Evolutionary conservation across 2,113 vertebrate genomes (phyloP), one percentile per base, ranked within the genome.

Genomic region (Pollachius pollachius): DNA sequence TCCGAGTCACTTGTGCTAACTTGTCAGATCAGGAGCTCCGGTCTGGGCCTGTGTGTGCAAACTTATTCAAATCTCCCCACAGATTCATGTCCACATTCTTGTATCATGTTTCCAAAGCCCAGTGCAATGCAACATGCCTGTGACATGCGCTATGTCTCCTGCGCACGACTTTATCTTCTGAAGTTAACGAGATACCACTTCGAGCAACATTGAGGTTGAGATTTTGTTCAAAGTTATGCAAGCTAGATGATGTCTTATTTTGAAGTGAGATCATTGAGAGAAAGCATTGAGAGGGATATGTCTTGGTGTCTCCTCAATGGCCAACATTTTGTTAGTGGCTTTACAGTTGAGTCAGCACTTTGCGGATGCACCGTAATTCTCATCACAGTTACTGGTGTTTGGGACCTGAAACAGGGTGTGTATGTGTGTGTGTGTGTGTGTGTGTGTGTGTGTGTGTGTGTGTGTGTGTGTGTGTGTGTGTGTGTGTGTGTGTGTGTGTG

Each of bases 361-460:
- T 66, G 60, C 79, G 67, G 64, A 52, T 15, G 77, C 70, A 85
- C 84, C 85, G 64, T 87, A 85, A 85, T 83, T 85, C 61, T 37
- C 76, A 89, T 78, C 79, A 66, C 77, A 81, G 11, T 9, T 58
- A 18, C 7, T 56, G 1, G 62, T 17, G 62, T 52, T 75, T 68
- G 77, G 79, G 79, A 88, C 81, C 69, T 52, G 86, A 90, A 88
- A 86, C 83, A 81, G 82, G 80, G 79, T 74, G 88, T 89, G 84
- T 48, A 9, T 48, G 41, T 48, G 41, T 15, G 81, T 70, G 83
- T 48, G 41, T 48, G 41, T 48, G 41, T 15, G 81, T 70, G 78
- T 74, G 88, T 89, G 83, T 48, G 79, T 74, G 88, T 89, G 84
- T 16, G 79, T 15, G 12, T 48, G 41, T 48, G 41, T 64, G 16